These are phyloP conservation scores for Pediacus dermestoides DNA, from an alignment of 2,888 invertebrate genomes.

Conservation along the genomic window DNA sequence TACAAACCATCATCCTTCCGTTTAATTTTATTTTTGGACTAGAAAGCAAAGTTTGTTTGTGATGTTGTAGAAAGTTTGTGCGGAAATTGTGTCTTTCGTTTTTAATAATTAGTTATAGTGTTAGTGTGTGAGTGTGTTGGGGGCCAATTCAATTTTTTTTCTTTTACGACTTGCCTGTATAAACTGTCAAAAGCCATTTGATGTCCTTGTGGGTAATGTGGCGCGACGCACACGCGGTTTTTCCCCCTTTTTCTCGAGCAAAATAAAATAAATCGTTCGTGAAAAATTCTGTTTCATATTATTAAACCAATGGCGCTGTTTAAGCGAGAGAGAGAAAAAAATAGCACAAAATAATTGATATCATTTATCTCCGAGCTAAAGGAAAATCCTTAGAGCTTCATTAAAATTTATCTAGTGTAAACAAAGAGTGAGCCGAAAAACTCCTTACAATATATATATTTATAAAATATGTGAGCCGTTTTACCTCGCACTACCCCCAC, in stretches of 20 bases:
- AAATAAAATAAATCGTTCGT: neutral
- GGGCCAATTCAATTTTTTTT: too few species aligned
- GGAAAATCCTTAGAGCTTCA: conserved; percentile 1
- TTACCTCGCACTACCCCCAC: too few species aligned
- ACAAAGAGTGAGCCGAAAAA: too few species aligned
- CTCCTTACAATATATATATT: too few species aligned
- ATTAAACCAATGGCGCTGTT: neutral
- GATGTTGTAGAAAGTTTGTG: too few species aligned
- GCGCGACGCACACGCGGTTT: conserved; percentile 3
- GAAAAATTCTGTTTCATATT: conserved; percentile 2
- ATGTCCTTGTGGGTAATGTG: too few species aligned
- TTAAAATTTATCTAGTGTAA: conserved; percentile 5
- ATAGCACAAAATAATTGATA: conserved; percentile 3
- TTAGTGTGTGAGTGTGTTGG: too few species aligned
- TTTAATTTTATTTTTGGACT: conserved; percentile 26
- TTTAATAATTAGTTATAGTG: too few species aligned
- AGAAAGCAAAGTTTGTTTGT: conserved; percentile 20
- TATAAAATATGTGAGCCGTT: conserved; percentile 4
- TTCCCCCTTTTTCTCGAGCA: conserved; percentile 1
- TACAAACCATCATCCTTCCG: conserved; percentile 21
- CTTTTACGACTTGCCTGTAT: too few species aligned
- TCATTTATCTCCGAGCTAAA: conserved; percentile 1
- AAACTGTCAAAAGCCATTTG: too few species aligned
- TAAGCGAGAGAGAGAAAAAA: neutral
- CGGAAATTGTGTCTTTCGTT: too few species aligned